phyloP scores from a whole-genome alignment of 2,113 vertebrate genomes.

The Bombycilla garrulus region DNA sequence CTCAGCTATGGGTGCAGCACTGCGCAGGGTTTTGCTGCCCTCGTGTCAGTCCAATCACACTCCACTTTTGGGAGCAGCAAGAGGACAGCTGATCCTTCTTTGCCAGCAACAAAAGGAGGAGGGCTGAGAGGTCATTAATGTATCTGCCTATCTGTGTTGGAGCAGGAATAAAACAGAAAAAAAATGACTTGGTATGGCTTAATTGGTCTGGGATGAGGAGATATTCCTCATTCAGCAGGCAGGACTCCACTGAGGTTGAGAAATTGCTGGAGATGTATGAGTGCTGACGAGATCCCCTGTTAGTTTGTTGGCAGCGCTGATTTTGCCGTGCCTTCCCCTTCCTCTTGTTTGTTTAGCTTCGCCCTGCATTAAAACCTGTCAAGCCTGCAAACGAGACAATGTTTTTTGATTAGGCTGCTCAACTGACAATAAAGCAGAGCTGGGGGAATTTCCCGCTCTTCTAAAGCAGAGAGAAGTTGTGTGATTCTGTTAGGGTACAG shows the following conservation, averaged over 20 bases:
- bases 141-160: neutral
- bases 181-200: neutral
- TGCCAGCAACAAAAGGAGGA: neutral
- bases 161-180: neutral
- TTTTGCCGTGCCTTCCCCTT: constrained; percentile 9
- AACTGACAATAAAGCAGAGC: neutral
- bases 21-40: neutral
- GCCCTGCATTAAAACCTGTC: constrained; percentile 37
- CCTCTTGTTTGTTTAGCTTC: constrained; percentile 25
- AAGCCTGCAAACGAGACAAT: constrained; percentile 14
- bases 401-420: constrained; percentile 22
- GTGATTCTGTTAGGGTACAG: neutral
- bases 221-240: neutral
- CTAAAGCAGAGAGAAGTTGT: neutral
- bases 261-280: constrained; percentile 37
- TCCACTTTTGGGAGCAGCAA: neutral
- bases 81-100: neutral
- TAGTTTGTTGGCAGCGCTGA: neutral
- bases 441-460: neutral
- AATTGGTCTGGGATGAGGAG: constrained; percentile 36
- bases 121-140: neutral
- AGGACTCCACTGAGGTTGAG: constrained; percentile 18
- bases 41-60: neutral
- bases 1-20: neutral
- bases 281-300: neutral